phyloP scores from a whole-genome alignment of 1,140 invertebrate genomes.

The Bactericera cockerelli region DNA sequence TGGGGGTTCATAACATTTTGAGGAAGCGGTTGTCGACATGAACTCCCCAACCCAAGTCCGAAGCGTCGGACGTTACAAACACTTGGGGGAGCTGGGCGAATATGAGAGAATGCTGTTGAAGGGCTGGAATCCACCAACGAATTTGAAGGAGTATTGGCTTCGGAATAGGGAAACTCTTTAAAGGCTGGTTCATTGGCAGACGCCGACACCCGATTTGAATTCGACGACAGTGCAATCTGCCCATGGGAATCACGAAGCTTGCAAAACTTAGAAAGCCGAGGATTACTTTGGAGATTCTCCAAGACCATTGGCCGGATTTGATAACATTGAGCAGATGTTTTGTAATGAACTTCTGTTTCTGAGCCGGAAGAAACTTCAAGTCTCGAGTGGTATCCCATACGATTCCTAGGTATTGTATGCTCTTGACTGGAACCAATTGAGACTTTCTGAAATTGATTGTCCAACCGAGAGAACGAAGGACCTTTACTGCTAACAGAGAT shows the following conservation, averaged over 20 bases:
- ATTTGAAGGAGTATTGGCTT: too few relatives aligned
- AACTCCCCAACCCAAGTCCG: constrained; percentile 24
- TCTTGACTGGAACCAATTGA: constrained; percentile 22
- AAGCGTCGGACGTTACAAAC: constrained; percentile 26
- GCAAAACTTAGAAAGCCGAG: constrained; percentile 19
- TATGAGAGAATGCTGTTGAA: constrained; percentile 13
- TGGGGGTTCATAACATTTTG: constrained; percentile 19
- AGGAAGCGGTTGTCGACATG: constrained; percentile 19
- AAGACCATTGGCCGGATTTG: constrained; percentile 7
- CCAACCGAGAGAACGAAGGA: constrained; percentile 23
- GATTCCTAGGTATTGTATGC: constrained; percentile 25
- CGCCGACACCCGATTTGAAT: constrained; percentile 13
- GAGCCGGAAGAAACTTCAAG: constrained; percentile 4
- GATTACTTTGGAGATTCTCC: constrained; percentile 15
- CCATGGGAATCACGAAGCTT: constrained; percentile 16
- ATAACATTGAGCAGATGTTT: neutral
- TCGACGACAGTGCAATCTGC: constrained; percentile 16
- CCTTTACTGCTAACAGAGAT: neutral
- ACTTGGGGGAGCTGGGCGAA: constrained; percentile 17
- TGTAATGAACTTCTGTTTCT: constrained; percentile 6
- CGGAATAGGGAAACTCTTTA: too few relatives aligned
- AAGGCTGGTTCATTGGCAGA: constrained; percentile 13
- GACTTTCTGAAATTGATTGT: constrained; percentile 24
- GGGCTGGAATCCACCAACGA: neutral
- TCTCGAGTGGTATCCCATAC: constrained; percentile 22